Evolutionary conservation across 2,888 invertebrate genomes (phyloP), one percentile per base, ranked within the genome.

Genomic region (Rotaria macrura): DNA sequence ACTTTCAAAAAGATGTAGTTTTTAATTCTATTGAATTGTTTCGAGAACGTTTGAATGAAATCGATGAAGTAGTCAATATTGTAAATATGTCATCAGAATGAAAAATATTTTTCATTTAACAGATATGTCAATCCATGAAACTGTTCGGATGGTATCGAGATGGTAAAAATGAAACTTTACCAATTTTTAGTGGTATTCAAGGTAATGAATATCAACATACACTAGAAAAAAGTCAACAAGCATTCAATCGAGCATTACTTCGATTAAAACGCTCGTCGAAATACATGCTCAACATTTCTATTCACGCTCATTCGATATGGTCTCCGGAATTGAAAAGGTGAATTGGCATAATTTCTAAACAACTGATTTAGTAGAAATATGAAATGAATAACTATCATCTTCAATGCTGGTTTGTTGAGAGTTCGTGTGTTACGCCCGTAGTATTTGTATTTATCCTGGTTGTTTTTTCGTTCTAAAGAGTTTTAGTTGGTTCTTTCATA

Each of bases 111-210:
- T n/a, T n/a, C n/a, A n/a, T n/a, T n/a, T n/a, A n/a, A n/a, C 25
- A 79, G 74, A 79, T 79, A 43, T 79, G 74, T 43, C 40, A 79
- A 43, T 79, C 40, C 25, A 79, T 79, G 74, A 79, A 43, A 79
- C 25, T 40, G 40, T 79, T 79, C 25, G 74, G 74, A 43, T 79
- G 40, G 74, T 43, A 79, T 43, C 40, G 74, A 43, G 43, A 79
- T 79, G 25, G 25, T 40, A 23, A 79, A 25, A 79, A 43, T 43
- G 74, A 38, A 40, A 40, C 1, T 40, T 43, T 79, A 43, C 74
- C 74, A 40, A 7, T 79, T 25, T 79, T 79, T 43, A 25, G 43
- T 79, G 74, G 74, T 40, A 79, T 38, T 40, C 74, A 79, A 43
- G 74, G 74, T 23, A 17, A 40, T 79, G 74, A 79, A 79, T 43